Base-by-base conservation (phyloP, 1,140 invertebrate species). In the Zaprionus lachaisei region DNA sequence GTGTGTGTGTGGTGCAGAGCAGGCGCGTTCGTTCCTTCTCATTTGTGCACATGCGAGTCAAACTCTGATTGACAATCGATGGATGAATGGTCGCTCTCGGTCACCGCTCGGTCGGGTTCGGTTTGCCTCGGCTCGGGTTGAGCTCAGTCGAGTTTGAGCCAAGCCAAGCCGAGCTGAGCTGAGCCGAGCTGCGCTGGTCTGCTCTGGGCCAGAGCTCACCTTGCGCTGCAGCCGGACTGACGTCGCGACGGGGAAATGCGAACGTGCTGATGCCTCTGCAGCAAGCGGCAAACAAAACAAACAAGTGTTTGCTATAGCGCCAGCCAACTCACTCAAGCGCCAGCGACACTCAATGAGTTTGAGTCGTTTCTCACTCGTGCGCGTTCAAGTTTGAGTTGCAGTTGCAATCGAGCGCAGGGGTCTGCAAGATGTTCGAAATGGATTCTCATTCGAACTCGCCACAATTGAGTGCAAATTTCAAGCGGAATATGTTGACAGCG, bases 61-160 rank as follows among this genome's bases (percentile, higher is more conserved):
- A 77, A 79, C 44, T 67, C 49, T 77, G 77, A 87, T 87, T 83
- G 83, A 87, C 81, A 83, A 87, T 84, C 81, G 79, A 87, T 87
- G 81, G 71, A 77, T 86, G 75, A 72, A 72, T 57, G 54, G 60
- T 64, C 60, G 58, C 9, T 15, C 12, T 22, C 58, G 28, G 38
- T 44, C 61, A 56, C 51, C 14, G 26, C 38, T 4, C 54, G 6
- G 38, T 58, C 65, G 11, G 47, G 20, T 24, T 51, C 22, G 47
- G 4, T 11, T 24, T 11, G n/a, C 47, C 22, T 41, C 38, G 38
- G 38, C 47, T 49, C 47, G 47, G 2, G 47, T 3, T 51, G 47
- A 51, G 47, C 22, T 51, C 41, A n/a, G 38, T 41, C 5, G 4
- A 41, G 38, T 41, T 49, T 24, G 47, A 51, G 47, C 22, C 22